phyloP scores from a whole-genome alignment of 2,797 vertebrate species.

The Valencia hispanica region DNA sequence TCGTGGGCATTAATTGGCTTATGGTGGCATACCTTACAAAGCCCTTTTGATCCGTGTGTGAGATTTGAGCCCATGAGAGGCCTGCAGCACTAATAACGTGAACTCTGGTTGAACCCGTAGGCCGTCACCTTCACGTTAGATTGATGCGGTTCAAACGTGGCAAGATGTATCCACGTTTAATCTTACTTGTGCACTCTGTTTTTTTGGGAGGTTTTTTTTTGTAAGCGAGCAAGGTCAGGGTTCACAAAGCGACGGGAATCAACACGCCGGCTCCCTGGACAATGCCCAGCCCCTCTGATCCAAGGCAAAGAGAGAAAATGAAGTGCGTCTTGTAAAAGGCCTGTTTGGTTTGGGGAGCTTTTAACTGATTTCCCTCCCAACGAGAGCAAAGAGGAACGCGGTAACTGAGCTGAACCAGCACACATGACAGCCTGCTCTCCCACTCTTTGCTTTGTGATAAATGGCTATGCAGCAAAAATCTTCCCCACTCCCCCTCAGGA shows the following conservation, averaged over 20 bases:
- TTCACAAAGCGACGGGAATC: constrained; percentile 42
- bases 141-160: constrained; percentile 48
- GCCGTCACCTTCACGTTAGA: constrained; percentile 24
- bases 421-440: constrained; percentile 46
- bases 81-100: constrained; percentile 67
- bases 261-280: constrained; percentile 41
- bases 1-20: constrained; percentile 67
- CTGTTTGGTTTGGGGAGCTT: constrained; percentile 19
- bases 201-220: too few relatives aligned
- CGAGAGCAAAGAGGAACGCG: constrained; percentile 20
- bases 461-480: constrained; percentile 51
- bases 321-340: constrained; percentile 65
- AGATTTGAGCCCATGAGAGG: constrained; percentile 58
- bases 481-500: constrained; percentile 25
- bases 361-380: constrained; percentile 29
- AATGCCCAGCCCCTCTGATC: constrained; percentile 56
- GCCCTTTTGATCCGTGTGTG: constrained; percentile 66
- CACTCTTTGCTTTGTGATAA: constrained; percentile 49
- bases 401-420: constrained; percentile 38
- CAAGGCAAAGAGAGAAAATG: constrained; percentile 64
- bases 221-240: constrained; percentile 46
- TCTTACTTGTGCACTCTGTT: constrained; percentile 34
- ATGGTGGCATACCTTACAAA: constrained; percentile 66
- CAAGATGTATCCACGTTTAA: constrained; percentile 54
- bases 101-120: constrained; percentile 70